phyloP scores from a whole-genome alignment of 2,888 invertebrate genomes.

The Creontiades dilutus region DNA sequence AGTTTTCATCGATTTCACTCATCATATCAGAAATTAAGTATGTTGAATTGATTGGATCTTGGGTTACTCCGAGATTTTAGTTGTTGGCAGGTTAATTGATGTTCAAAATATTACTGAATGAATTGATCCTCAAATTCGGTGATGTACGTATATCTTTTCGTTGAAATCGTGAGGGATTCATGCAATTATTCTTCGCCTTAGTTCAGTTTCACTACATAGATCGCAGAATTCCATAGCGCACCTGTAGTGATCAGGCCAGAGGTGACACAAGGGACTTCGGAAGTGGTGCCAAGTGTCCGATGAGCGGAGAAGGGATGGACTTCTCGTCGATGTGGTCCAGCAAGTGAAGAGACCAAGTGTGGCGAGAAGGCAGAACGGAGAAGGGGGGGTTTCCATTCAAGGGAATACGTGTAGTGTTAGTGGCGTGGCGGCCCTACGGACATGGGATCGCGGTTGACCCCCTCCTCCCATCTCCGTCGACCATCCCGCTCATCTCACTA shows the following conservation, averaged over 20 bases:
- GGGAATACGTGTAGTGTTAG: slow-evolving; percentile 61
- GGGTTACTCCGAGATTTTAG: no score
- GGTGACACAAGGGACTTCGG: slow-evolving; percentile 11
- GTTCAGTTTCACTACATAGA: no score
- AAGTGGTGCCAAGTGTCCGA: not conserved
- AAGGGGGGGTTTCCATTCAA: slow-evolving; percentile 59
- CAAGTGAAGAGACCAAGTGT: slow-evolving; percentile 14
- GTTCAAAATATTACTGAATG: no score
- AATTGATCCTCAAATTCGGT: no score
- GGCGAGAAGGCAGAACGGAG: not conserved
- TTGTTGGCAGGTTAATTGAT: no score
- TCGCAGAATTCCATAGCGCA: slow-evolving; percentile 34
- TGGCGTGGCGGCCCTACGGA: slow-evolving; percentile 33
- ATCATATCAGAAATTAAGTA: no score
- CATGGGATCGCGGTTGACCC: slow-evolving; percentile 40
- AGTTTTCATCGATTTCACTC: no score
- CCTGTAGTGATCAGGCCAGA: slow-evolving; percentile 40
- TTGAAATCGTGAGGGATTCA: no score
- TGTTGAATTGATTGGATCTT: no score
- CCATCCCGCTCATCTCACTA: slow-evolving; percentile 44
- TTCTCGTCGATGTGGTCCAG: slow-evolving; percentile 40
- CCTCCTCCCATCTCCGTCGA: slow-evolving; percentile 23
- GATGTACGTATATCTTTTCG: no score
- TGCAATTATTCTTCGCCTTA: no score
- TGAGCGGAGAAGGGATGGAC: not conserved